Conservation (phyloP, 1,140 invertebrate genomes). For the Bombus huntii region DNA sequence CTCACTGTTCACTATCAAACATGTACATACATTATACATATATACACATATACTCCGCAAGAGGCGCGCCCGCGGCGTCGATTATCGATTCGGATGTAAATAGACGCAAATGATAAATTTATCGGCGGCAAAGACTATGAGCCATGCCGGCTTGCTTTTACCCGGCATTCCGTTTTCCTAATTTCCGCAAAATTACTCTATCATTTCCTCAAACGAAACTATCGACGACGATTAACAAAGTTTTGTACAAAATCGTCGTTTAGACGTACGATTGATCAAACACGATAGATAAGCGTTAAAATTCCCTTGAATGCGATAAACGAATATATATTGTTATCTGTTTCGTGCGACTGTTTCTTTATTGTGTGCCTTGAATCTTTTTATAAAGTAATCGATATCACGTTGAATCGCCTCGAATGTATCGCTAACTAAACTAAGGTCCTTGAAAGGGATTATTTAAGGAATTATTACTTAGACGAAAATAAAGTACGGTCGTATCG, state of each 20-base stretch:
- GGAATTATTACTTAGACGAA: not conserved
- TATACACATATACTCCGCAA: not conserved
- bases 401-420: not conserved
- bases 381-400: constrained; percentile 50
- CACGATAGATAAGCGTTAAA: not conserved
- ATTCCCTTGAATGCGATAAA: not conserved
- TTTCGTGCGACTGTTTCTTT: constrained; percentile 33
- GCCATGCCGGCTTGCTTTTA: not conserved
- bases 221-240: not conserved
- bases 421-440: constrained; percentile 18
- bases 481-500: not conserved
- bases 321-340: constrained; percentile 1
- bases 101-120: constrained; percentile 69
- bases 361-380: constrained; percentile 39
- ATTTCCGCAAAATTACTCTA: not conserved
- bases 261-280: not conserved
- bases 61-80: constrained; percentile 54
- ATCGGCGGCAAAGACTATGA: constrained; percentile 21
- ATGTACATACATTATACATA: not conserved
- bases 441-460: constrained; percentile 24
- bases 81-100: constrained; percentile 75
- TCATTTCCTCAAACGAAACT: not conserved
- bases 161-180: not conserved
- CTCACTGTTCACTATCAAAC: not conserved
- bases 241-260: not conserved